Evolutionary conservation across 2,113 vertebrate species (phyloP), one percentile per base, ranked within the genome.

Genomic region (Kryptolebias marmoratus): DNA sequence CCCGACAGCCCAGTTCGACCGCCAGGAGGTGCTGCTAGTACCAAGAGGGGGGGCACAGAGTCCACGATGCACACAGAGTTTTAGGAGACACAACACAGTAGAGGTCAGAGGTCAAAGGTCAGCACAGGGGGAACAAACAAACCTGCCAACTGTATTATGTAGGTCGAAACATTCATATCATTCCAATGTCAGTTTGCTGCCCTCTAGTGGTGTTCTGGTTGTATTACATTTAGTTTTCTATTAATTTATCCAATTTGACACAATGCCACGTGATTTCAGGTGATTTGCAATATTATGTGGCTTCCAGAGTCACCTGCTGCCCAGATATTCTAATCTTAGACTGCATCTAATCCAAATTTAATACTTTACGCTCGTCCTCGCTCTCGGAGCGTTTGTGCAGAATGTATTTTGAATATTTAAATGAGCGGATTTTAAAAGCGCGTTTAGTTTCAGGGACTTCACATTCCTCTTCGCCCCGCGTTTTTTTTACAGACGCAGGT

Each of bases 21-120:
- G 59, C 87, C 84, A 95, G 92, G 80, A 92, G 95, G 73, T 98
- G 97, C 94, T 98, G 97, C 91, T 98, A 96, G 95, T 91, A 81
- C 66, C 64, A 31, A 11, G 27, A 45, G 36, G 0, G 53, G 42
- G 63, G 72, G 60, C 62, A 65, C 70, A 14, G 0, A 11, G 76
- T 85, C 81, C 81, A 83, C 67, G 64, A 53, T 61, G 74, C 78
- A 74, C 71, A 69, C 58, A 5, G 49, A 27, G 56, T 79, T 69
- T 65, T 64, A 58, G 55, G 39, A 44, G 16, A 65, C 81, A 79
- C 59, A 30, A 39, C 66, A 68, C 71, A 13, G 76, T 80, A 72
- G 67, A 68, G 71, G 3, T 36, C 7, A 36, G 32, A 36, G 52
- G 66, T 75, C 73, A 31, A 60, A 77, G 58, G 81, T 83, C 68